Percentiles rank a stretch among this genome's conserved stretches.
phyloP scores from a whole-genome alignment of 2,797 vertebrate genomes.

The Poeciliopsis gracilis region DNA sequence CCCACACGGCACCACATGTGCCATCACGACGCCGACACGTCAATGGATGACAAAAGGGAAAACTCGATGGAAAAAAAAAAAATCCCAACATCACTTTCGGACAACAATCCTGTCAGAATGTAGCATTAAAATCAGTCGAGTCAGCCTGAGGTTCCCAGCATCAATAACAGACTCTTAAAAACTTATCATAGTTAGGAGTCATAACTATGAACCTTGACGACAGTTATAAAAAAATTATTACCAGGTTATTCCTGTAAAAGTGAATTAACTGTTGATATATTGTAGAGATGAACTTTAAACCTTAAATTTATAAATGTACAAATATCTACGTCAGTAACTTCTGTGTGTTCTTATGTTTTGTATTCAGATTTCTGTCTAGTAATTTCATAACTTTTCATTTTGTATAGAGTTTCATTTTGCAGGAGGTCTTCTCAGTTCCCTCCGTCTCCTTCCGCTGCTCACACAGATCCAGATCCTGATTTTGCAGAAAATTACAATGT shows the following conservation, averaged over 20 bases:
- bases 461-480: not conserved
- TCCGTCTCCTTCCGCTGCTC: not conserved
- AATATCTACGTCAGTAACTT: not conserved
- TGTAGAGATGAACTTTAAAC: not conserved
- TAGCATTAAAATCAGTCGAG: not conserved
- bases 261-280: not conserved
- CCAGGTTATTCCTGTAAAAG: not conserved
- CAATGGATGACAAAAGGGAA: constrained; percentile 53
- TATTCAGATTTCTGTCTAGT: not conserved
- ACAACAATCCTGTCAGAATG: constrained; percentile 27
- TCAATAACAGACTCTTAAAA: not conserved
- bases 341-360: not conserved
- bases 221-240: not conserved
- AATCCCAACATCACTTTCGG: no score
- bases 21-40: constrained; percentile 16
- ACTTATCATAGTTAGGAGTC: not conserved
- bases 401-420: not conserved
- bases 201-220: not conserved
- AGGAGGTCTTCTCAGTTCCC: not conserved
- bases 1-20: constrained; percentile 38
- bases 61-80: constrained; percentile 58
- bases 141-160: not conserved
- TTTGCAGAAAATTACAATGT: no score
- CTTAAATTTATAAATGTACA: not conserved
- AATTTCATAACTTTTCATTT: not conserved